Conservation (phyloP, 2,888 invertebrate genomes). For the Cinara cedri region DNA sequence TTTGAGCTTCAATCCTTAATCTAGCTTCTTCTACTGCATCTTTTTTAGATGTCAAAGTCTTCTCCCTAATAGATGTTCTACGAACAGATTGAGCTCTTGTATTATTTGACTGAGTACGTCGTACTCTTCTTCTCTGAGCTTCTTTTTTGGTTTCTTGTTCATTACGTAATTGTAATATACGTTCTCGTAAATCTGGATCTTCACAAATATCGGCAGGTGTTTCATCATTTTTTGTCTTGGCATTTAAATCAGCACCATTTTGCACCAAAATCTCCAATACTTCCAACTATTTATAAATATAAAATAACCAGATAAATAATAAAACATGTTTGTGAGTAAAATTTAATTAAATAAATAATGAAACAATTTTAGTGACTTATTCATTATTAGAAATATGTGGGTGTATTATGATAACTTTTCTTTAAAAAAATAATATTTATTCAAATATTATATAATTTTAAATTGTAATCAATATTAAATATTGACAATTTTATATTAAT, state of each 20-base stretch:
- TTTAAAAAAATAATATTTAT: neutral
- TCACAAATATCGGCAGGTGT: conserved; percentile 97
- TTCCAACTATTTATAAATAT: conserved; percentile 74
- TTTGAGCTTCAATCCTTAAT: conserved; percentile 71
- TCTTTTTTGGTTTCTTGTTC: conserved; percentile 84
- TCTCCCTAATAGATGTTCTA: conserved; percentile 90
- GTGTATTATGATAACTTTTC: neutral
- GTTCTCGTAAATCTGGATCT: conserved; percentile 89
- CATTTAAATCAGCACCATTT: conserved; percentile 95
- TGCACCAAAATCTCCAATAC: conserved; percentile 93
- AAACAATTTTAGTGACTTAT: neutral
- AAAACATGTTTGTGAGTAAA: no score
- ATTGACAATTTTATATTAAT: neutral
- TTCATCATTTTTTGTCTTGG: conserved; percentile 94
- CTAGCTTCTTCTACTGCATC: conserved; percentile 93
- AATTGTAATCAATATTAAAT: neutral
- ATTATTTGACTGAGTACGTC: conserved; percentile 75
- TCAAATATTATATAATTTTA: neutral
- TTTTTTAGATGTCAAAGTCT: conserved; percentile 89
- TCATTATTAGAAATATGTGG: neutral
- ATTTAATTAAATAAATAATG: neutral
- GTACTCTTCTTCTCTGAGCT: conserved; percentile 69
- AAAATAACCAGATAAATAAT: conserved; percentile 6
- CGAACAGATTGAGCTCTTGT: conserved; percentile 90
- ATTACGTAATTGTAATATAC: conserved; percentile 84